Percentiles rank a stretch among this genome's conserved stretches.
phyloP scores from a whole-genome alignment of 53 echinoderm and acorn worm species.

The Hippasteria phrygiana region DNA sequence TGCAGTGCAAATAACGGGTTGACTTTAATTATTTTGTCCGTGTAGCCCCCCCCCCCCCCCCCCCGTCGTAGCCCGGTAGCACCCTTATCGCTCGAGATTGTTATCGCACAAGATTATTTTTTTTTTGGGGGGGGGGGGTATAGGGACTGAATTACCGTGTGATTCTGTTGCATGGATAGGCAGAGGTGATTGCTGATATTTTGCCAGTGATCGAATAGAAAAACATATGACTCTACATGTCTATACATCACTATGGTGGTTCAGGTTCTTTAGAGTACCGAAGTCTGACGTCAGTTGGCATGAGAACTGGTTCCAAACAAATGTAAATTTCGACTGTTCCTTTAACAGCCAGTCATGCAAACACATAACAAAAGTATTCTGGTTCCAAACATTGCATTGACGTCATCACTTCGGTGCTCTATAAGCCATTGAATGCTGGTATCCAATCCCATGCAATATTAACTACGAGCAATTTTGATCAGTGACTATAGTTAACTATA shows the following conservation, averaged over 20 bases:
- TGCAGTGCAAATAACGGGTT: slow-evolving; percentile 2
- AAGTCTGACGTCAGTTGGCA: no score
- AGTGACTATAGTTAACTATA: no score
- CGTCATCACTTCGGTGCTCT: no score
- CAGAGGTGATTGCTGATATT: not conserved
- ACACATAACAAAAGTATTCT: no score
- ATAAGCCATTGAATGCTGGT: no score
- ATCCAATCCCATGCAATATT: no score
- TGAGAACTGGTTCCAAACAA: no score
- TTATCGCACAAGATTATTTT: slow-evolving; percentile 2
- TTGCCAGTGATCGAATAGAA: not conserved
- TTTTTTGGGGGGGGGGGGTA: not conserved
- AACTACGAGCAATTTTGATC: no score
- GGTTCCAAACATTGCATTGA: no score
- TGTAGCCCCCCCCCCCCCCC: not conserved
- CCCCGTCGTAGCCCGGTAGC: slow-evolving; percentile 2
- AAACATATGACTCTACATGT: not conserved
- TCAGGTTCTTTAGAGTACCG: not conserved
- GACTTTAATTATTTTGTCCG: slow-evolving; percentile 36
- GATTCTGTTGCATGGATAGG: slow-evolving; percentile 10
- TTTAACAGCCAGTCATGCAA: no score
- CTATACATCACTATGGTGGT: not conserved
- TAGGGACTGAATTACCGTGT: not conserved
- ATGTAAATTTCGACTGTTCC: no score
- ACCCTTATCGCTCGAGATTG: slow-evolving; percentile 25